A percentile compares a stretch with the other conserved stretches of the same genome.
phyloP scores from a whole-genome alignment of 1,140 invertebrate genomes.

The Drosophila azteca region DNA sequence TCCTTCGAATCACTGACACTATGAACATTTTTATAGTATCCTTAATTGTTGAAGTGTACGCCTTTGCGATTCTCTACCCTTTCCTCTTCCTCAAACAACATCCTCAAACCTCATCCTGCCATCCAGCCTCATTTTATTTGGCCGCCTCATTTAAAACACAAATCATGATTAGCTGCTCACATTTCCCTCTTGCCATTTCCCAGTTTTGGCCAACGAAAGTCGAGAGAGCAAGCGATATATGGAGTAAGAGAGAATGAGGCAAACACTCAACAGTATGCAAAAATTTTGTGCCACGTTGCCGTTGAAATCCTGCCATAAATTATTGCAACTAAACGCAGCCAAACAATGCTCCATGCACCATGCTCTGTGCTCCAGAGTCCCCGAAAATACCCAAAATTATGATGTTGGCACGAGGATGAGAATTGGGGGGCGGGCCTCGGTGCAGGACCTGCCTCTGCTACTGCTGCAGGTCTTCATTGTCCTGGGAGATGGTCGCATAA shows the following conservation, averaged over 20 bases:
- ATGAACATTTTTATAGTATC: too few relatives aligned
- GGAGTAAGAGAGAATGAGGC: background rate
- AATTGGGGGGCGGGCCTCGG: too few relatives aligned
- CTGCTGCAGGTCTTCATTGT: conserved; percentile 49
- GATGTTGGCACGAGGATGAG: conserved; percentile 26
- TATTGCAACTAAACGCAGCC: conserved; percentile 56
- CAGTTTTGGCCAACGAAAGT: conserved; percentile 21
- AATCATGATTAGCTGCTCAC: conserved; percentile 66
- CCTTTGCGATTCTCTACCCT: background rate
- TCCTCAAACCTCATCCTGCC: conserved; percentile 3
- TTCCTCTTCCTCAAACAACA: too few relatives aligned
- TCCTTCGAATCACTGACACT: too few relatives aligned
- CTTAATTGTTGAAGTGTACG: too few relatives aligned
- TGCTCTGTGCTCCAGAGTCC: conserved; percentile 19
- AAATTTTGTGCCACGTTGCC: conserved; percentile 41
- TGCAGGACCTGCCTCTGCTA: too few relatives aligned
- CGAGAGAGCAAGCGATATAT: background rate
- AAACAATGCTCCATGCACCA: conserved; percentile 54
- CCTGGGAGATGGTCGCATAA: conserved; percentile 49
- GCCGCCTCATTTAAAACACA: conserved; percentile 62
- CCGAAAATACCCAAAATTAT: conserved; percentile 69
- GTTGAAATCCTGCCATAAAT: conserved; percentile 55
- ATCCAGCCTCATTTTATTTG: conserved; percentile 1
- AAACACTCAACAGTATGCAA: conserved; percentile 38
- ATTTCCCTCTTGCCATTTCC: conserved; percentile 52